These are phyloP conservation scores for Tromatobia lineatoria DNA, from an alignment of 2,888 invertebrate species.

Conservation along the genomic window DNA sequence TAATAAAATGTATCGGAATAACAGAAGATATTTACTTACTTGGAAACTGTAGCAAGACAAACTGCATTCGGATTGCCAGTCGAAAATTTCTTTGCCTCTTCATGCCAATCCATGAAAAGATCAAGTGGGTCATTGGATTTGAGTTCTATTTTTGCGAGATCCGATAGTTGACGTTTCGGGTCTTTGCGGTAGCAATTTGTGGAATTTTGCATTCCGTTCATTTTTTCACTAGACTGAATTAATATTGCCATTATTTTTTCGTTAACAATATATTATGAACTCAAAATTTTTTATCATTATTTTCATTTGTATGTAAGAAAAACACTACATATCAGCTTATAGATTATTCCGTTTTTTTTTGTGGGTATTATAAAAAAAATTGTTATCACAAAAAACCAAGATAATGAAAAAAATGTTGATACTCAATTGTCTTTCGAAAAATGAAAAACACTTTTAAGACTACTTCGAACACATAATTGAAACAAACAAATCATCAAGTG, in stretches of 20 bases:
- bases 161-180: slow-evolving; percentile 73
- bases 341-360: too few species aligned
- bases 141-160: slow-evolving; percentile 83
- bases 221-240: slow-evolving; percentile 45
- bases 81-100: slow-evolving; percentile 79
- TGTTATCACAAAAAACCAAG: too few species aligned
- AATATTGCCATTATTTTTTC: neutral
- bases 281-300: too few species aligned
- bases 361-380: too few species aligned
- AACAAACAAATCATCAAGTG: too few species aligned
- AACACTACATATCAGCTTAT: too few species aligned
- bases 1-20: neutral
- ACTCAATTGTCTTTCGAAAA: too few species aligned
- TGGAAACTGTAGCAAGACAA: slow-evolving; percentile 84
- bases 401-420: too few species aligned
- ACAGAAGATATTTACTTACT: slow-evolving; percentile 77
- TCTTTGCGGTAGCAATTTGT: neutral
- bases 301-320: too few species aligned
- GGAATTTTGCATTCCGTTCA: neutral
- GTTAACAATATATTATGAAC: too few species aligned
- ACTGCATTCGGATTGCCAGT: slow-evolving; percentile 77
- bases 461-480: too few species aligned
- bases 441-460: too few species aligned
- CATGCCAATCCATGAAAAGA: slow-evolving; percentile 85
- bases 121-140: slow-evolving; percentile 83